Conservation (phyloP, 1,140 invertebrate genomes). For the Pomacea maculata region DNA sequence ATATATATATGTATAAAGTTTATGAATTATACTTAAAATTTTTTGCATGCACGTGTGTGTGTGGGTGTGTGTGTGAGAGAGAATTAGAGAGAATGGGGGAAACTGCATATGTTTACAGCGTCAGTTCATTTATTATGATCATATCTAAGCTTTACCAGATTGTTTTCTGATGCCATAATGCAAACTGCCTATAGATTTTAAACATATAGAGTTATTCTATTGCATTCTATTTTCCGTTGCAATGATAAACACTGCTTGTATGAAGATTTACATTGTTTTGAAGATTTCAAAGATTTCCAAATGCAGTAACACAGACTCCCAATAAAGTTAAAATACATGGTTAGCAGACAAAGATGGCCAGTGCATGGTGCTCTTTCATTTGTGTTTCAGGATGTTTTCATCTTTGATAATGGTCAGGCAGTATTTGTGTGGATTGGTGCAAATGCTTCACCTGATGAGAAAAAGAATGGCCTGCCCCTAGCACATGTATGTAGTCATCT, state of each 20-base stretch:
- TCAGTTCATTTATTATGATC: too few species aligned
- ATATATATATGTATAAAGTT: too few species aligned
- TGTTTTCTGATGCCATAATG: neutral
- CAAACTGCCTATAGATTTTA: neutral
- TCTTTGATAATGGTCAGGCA: slow-evolving; percentile 44
- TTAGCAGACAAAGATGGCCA: neutral
- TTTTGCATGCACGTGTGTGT: neutral
- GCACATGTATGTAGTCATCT: slow-evolving; percentile 45
- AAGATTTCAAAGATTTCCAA: neutral
- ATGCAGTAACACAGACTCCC: too few species aligned
- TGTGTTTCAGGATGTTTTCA: slow-evolving; percentile 50
- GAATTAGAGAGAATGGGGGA: too few species aligned
- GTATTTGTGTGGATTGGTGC: slow-evolving; percentile 55
- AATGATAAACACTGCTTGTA: neutral
- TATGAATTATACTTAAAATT: neutral
- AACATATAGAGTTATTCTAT: neutral
- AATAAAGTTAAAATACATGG: too few species aligned
- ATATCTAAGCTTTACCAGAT: neutral
- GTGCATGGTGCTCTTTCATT: neutral
- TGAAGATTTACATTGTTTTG: neutral
- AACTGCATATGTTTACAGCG: too few species aligned
- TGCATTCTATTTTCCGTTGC: neutral
- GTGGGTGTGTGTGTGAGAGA: too few species aligned
- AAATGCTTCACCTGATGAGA: slow-evolving; percentile 39
- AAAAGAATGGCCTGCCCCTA: slow-evolving; percentile 46